Evolutionary conservation across 2,888 invertebrate species (phyloP).

Genomic region (Tachystola acroxantha): DNA sequence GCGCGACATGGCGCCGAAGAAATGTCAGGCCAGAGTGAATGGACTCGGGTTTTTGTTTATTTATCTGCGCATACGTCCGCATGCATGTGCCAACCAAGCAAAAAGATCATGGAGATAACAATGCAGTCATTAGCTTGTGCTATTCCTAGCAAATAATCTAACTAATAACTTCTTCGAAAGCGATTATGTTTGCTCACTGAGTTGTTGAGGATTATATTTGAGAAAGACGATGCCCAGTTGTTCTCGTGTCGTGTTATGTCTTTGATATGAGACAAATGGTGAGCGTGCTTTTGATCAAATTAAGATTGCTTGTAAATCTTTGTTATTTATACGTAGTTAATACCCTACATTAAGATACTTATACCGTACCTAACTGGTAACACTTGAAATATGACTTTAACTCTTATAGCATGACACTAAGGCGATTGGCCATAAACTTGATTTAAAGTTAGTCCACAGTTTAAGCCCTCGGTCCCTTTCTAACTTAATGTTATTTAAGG

Average conservation of each 20-base stretch:
- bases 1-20: slow-evolving; percentile 52
- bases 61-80: slow-evolving; percentile 65
- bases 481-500: too few relatives aligned
- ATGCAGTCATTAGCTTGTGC: slow-evolving; percentile 42
- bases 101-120: slow-evolving; percentile 51
- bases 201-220: slow-evolving; percentile 6
- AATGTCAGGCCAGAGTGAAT: slow-evolving; percentile 73
- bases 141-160: slow-evolving; percentile 33
- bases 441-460: too few relatives aligned
- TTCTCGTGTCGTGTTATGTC: not conserved
- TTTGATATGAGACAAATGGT: slow-evolving; percentile 1
- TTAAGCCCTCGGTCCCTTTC: too few relatives aligned
- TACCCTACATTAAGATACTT: too few relatives aligned
- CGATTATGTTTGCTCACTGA: slow-evolving; percentile 15
- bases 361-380: too few relatives aligned
- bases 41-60: slow-evolving; percentile 67
- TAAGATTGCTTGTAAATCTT: slow-evolving; percentile 1
- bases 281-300: slow-evolving; percentile 7
- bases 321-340: too few relatives aligned
- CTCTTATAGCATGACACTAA: too few relatives aligned
- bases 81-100: slow-evolving; percentile 64
- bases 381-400: too few relatives aligned
- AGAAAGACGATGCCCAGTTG: not conserved
- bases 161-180: slow-evolving; percentile 26
- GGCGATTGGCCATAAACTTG: too few relatives aligned